Evolutionary conservation across 2,113 vertebrate genomes (phyloP), one percentile per base, ranked within the genome.

Genomic region (Trinectes maculatus): DNA sequence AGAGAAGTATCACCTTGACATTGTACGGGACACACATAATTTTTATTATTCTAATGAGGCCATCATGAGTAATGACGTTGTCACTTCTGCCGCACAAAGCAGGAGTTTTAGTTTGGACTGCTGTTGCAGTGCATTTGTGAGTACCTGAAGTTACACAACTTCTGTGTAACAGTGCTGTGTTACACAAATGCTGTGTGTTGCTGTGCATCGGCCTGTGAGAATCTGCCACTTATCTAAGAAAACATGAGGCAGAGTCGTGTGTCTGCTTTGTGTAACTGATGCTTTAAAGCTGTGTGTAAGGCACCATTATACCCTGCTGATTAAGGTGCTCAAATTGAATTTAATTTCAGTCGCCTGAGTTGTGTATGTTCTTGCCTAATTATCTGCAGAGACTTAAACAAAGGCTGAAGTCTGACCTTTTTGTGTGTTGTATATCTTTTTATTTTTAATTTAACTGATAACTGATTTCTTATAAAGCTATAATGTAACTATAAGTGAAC

Each of bases 261-360:
- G 25, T 57, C 48, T 19, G 33, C 15, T 22, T 12, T 49, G 51
- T 77, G 53, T 74, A 77, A 82, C 65, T 84, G 57, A 68, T 67
- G 48, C 36, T 62, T 66, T 15, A 66, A 31, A 53, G 52, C 46
- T 21, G 36, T 63, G 61, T 79, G 61, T 84, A 72, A 72, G 57
- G 72, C 55, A 2, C 57, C 31, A 54, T 82, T 82, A 79, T 74
- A 13, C 28, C 3, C 56, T 48, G 10, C 64, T 85, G 81, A 82
- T 84, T 58, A 79, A 37, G 62, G 39, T 18, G 9, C 16, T 66
- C 21, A 80, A 63, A 79, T 84, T 77, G 34, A 80, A 71, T 63
- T 31, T 31, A 62, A 8, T 80, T 67, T 39, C 46, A 56, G 70
- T 59, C 12, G 39, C 43, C 29, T 39, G 18, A 42, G 37, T 29